These are phyloP conservation scores for Intellagama lesueurii DNA, from an alignment of 2,797 vertebrate species.

Conservation along the genomic window DNA sequence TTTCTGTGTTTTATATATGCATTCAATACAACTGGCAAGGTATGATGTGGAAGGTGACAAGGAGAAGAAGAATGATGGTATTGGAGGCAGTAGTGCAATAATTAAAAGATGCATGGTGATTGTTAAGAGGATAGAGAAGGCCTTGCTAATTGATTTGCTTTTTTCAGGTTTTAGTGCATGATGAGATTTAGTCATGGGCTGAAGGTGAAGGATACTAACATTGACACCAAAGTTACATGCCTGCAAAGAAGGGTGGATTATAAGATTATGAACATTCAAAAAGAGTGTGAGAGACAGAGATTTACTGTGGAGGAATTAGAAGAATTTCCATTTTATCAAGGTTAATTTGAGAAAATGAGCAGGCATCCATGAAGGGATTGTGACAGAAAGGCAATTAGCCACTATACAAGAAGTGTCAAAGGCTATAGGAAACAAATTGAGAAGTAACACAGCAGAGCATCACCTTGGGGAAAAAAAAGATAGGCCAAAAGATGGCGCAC, in stretches of 20 bases:
- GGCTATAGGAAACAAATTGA: background rate
- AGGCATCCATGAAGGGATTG: slow-evolving; percentile 27
- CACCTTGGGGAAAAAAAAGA: background rate
- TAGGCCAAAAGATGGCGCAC: background rate
- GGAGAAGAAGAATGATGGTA: background rate
- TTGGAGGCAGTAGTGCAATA: background rate
- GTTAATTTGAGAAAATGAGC: slow-evolving; percentile 38
- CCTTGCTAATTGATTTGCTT: background rate
- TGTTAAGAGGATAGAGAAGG: background rate
- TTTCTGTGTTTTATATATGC: too few species aligned
- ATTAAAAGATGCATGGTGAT: background rate
- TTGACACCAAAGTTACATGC: background rate
- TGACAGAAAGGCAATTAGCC: slow-evolving; percentile 2
- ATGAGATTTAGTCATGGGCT: background rate
- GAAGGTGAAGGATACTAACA: background rate
- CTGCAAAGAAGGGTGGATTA: background rate
- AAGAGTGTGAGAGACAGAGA: background rate
- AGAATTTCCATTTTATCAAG: slow-evolving; percentile 11
- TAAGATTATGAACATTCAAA: background rate
- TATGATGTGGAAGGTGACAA: background rate
- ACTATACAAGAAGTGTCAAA: background rate
- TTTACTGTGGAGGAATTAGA: slow-evolving; percentile 3
- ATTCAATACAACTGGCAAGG: background rate
- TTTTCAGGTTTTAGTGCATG: background rate
- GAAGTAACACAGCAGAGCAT: background rate